A percentile compares a stretch with the other conserved stretches of the same genome.
Evolutionary conservation across 2,113 vertebrate genomes (phyloP).

Genomic region (Numida meleagris): DNA sequence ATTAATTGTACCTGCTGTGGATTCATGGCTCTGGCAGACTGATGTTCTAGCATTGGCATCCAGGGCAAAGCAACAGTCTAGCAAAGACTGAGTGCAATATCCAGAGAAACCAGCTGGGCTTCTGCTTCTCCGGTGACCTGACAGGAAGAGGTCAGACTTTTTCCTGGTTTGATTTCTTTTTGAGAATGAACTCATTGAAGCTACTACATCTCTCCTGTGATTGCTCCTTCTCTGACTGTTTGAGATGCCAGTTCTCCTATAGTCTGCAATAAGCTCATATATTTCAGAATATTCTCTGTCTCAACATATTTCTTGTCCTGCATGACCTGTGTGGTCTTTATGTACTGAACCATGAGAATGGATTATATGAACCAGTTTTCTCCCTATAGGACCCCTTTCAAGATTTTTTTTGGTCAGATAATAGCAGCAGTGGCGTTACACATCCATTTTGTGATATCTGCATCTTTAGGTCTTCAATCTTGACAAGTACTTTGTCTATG

Average conservation of each 20-base stretch:
- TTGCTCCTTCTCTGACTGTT: neutral
- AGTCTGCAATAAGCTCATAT: neutral
- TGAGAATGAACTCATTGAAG: constrained; percentile 8
- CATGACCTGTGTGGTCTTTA: constrained; percentile 36
- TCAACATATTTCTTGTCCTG: neutral
- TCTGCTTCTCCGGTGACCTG: neutral
- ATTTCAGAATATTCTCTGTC: constrained; percentile 30
- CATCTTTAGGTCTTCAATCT: neutral
- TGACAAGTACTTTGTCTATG: neutral
- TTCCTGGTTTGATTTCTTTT: neutral
- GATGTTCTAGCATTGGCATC: neutral
- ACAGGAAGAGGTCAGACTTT: neutral
- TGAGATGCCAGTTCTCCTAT: neutral
- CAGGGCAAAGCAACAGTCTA: neutral
- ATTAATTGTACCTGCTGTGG: neutral
- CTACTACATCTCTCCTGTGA: neutral
- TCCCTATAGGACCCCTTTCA: constrained; percentile 20
- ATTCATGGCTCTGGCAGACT: neutral
- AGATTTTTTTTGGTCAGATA: neutral
- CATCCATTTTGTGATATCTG: neutral
- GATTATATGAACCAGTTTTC: constrained; percentile 44
- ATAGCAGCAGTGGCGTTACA: neutral
- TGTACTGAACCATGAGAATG: constrained; percentile 9
- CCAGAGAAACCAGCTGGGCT: accelerated
- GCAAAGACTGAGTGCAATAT: neutral